Evolutionary conservation across 2,797 vertebrate genomes (phyloP).

Genomic region (Poeciliopsis turneri): DNA sequence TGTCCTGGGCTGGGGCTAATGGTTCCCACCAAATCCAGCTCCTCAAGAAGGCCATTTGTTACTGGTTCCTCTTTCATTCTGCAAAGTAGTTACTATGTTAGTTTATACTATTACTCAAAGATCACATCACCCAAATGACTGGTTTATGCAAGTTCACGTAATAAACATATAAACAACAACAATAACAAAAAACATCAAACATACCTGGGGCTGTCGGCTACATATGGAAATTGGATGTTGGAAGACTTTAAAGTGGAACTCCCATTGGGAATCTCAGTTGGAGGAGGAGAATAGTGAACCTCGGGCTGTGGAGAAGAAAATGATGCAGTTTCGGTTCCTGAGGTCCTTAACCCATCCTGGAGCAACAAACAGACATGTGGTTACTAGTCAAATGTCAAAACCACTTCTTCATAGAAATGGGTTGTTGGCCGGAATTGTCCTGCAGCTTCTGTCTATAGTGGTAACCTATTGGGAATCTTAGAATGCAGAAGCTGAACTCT

Average conservation of each 20-base stretch:
- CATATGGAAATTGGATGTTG: neutral
- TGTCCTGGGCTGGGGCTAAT: conserved; percentile 68
- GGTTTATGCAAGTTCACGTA: neutral
- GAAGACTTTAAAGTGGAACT: conserved; percentile 24
- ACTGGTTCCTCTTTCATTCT: conserved; percentile 32
- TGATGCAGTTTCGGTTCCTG: conserved; percentile 78
- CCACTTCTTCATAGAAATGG: neutral
- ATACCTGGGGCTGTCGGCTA: conserved; percentile 46
- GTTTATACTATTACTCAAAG: neutral
- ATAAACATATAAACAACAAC: neutral
- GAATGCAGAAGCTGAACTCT: neutral
- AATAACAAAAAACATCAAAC: neutral
- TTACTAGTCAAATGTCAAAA: neutral
- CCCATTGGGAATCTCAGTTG: conserved; percentile 51
- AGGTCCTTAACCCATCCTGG: conserved; percentile 83
- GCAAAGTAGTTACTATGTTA: conserved; percentile 13
- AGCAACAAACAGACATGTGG: conserved; percentile 28
- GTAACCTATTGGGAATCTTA: neutral
- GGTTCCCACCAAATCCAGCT: conserved; percentile 55
- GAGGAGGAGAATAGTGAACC: conserved; percentile 53
- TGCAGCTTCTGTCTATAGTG: neutral
- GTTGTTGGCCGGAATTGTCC: neutral
- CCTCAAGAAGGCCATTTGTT: conserved; percentile 17
- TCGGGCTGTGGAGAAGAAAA: conserved; percentile 75
- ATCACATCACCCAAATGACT: neutral